A percentile compares a stretch with the other conserved stretches of the same genome.
These are phyloP conservation scores for Pachymerium ferrugineum DNA, from an alignment of 2,888 invertebrate species.

Conservation along the genomic window DNA sequence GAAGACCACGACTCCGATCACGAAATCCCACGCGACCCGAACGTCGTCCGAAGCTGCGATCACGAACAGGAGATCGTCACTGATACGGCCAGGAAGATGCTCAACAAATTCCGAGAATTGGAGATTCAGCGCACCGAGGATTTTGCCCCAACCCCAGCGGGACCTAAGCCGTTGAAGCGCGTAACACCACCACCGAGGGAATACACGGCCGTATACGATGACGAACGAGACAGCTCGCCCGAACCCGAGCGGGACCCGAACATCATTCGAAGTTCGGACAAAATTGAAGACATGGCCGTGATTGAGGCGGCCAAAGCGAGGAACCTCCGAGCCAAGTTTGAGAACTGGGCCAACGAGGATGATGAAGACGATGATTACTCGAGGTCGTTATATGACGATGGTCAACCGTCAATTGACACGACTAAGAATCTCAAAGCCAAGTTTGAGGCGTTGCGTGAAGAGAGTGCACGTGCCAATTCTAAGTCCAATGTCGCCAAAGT, in stretches of 20 bases:
- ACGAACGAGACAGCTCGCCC: conserved; percentile 40
- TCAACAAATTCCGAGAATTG: conserved; percentile 81
- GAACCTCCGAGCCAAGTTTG: conserved; percentile 78
- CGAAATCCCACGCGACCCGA: conserved; percentile 67
- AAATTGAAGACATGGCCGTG: conserved; percentile 63
- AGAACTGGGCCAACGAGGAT: conserved; percentile 63
- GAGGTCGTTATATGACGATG: conserved; percentile 41
- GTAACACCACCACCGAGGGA: conserved; percentile 89
- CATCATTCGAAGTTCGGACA: conserved; percentile 53
- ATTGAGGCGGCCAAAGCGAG: conserved; percentile 71
- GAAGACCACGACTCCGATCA: conserved; percentile 61
- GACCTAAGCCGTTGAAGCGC: conserved; percentile 73
- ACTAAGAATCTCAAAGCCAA: conserved; percentile 73
- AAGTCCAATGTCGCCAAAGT: conserved; percentile 56
- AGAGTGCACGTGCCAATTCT: conserved; percentile 50
- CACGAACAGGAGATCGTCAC: conserved; percentile 52
- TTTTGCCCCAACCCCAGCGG: conserved; percentile 49
- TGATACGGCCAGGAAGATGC: conserved; percentile 78
- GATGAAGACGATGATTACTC: conserved; percentile 39
- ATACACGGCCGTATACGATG: conserved; percentile 47
- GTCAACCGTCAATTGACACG: conserved; percentile 59
- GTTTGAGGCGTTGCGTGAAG: conserved; percentile 75
- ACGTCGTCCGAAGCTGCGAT: conserved; percentile 61
- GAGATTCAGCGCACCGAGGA: conserved; percentile 61
- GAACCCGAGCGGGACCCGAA: conserved; percentile 42